phyloP scores from a whole-genome alignment of 2,888 invertebrate species.

The Lysandra coridon region DNA sequence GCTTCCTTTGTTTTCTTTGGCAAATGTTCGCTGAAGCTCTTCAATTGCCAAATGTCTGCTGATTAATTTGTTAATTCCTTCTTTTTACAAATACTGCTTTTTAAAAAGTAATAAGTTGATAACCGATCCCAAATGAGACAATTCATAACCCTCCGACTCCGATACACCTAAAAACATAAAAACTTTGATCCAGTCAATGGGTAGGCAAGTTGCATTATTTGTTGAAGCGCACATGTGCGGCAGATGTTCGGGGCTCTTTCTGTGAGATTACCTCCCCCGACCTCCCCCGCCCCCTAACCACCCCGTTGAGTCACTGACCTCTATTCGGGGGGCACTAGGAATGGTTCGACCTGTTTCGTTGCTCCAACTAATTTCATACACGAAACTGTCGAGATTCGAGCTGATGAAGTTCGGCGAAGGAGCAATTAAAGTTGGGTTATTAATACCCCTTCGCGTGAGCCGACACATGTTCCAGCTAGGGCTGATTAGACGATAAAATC shows the following conservation, averaged over 20 bases:
- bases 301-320: constrained; percentile 73
- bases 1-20: neutral
- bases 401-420: constrained; percentile 5
- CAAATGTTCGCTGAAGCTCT: neutral
- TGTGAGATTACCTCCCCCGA: constrained; percentile 67
- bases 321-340: constrained; percentile 57
- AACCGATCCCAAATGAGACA: constrained; percentile 52
- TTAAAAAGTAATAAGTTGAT: neutral
- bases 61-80: neutral
- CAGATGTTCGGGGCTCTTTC: constrained; percentile 78
- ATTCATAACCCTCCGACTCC: constrained; percentile 52
- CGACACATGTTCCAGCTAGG: constrained; percentile 64
- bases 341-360: constrained; percentile 66
- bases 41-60: neutral
- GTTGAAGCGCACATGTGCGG: constrained; percentile 72
- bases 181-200: constrained; percentile 58
- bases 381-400: constrained; percentile 22
- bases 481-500: constrained; percentile 52
- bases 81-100: neutral
- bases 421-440: constrained; percentile 45
- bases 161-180: constrained; percentile 70
- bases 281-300: constrained; percentile 49
- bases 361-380: constrained; percentile 27
- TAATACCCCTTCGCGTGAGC: constrained; percentile 64
- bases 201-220: constrained; percentile 73